These are phyloP conservation scores for Enteromius mattozi DNA, from an alignment of 2,797 vertebrate species.

Conservation along the genomic window DNA sequence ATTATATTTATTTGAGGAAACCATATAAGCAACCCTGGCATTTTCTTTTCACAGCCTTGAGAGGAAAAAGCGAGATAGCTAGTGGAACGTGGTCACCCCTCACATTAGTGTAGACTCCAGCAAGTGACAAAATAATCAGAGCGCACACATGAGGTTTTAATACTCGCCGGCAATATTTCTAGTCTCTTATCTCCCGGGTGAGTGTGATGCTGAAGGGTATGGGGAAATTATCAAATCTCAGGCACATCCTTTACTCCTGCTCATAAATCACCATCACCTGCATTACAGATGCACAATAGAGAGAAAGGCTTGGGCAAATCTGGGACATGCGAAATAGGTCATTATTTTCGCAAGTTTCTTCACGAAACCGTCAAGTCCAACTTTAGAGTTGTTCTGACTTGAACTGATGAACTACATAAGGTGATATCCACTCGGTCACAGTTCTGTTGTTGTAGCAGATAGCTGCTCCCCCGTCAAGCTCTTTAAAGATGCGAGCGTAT, in stretches of 20 bases:
- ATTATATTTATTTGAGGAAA: conserved; percentile 26
- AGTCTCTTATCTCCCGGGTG: conserved; percentile 53
- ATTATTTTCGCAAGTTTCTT: conserved; percentile 60
- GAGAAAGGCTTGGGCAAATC: conserved; percentile 59
- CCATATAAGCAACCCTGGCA: conserved; percentile 25
- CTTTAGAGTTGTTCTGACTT: conserved; percentile 51
- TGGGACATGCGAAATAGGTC: conserved; percentile 65
- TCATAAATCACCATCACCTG: conserved; percentile 67
- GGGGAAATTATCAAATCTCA: conserved; percentile 63
- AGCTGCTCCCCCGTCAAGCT: not conserved
- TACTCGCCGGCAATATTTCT: conserved; percentile 57
- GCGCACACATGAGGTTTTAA: conserved; percentile 55
- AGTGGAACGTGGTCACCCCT: conserved; percentile 3
- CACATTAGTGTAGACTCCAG: conserved; percentile 26
- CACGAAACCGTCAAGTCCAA: conserved; percentile 47
- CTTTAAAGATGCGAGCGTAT: not conserved
- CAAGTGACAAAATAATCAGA: conserved; percentile 52
- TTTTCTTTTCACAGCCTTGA: conserved; percentile 19
- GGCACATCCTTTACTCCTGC: conserved; percentile 58
- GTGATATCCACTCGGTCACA: conserved; percentile 32
- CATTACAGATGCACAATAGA: conserved; percentile 62
- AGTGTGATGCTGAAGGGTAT: conserved; percentile 59
- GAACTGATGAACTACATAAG: conserved; percentile 50
- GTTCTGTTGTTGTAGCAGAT: conserved; percentile 23
- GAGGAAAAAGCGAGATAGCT: not conserved